Evolutionary conservation across 2,888 invertebrate genomes (phyloP).

Genomic region (Drosophila rellima): DNA sequence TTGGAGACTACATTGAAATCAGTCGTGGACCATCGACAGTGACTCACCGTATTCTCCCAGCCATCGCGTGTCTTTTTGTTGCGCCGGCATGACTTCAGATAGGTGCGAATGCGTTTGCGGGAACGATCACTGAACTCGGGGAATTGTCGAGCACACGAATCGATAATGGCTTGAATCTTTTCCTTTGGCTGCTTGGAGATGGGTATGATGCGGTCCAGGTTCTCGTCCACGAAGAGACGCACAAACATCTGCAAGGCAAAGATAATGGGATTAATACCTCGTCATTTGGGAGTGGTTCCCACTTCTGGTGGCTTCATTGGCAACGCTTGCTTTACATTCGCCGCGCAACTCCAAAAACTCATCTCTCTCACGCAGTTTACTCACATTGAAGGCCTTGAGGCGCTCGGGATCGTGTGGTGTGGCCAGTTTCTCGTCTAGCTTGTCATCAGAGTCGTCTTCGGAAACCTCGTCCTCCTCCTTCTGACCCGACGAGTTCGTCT

Average conservation of each 20-base stretch:
- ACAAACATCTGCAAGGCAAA: conserved; percentile 94
- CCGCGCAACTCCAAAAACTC: conserved; percentile 32
- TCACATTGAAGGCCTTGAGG: conserved; percentile 97
- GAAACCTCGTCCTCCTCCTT: conserved; percentile 93
- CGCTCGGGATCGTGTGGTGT: conserved; percentile 95
- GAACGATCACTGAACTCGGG: conserved; percentile 98
- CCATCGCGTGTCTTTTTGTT: conserved; percentile 96
- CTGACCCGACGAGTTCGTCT: conserved; percentile 95
- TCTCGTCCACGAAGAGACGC: conserved; percentile 97
- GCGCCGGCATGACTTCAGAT: conserved; percentile 97
- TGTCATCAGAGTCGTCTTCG: conserved; percentile 96
- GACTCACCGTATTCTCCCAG: conserved; percentile 94
- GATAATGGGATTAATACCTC: background rate
- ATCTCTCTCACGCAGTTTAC: conserved; percentile 80
- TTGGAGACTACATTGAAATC: too few relatives aligned
- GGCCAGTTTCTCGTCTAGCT: conserved; percentile 91
- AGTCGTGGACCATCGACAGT: background rate
- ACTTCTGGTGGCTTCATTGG: conserved; percentile 62
- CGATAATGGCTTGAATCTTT: conserved; percentile 98
- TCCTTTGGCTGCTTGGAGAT: conserved; percentile 99
- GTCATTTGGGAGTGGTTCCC: background rate
- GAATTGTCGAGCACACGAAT: conserved; percentile 98
- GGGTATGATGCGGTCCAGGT: conserved; percentile 97
- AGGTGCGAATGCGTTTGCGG: conserved; percentile 96
- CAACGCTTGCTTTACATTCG: conserved; percentile 78